Evolutionary conservation across 2,797 vertebrate species (phyloP), one percentile per base, ranked within the genome.

Genomic region (Acanthurus leucopareius): DNA sequence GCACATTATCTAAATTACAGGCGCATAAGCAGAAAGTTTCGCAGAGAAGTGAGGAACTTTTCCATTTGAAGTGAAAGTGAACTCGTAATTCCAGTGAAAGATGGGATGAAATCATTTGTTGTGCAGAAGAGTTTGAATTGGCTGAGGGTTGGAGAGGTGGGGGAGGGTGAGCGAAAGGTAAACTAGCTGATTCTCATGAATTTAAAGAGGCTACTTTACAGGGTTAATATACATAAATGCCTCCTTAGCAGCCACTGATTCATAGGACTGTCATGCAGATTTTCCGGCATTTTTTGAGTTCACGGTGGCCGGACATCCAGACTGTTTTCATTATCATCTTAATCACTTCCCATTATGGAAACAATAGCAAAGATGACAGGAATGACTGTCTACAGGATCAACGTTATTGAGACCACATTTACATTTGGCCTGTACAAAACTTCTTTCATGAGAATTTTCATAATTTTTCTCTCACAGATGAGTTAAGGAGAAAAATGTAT

Each of bases 131-230:
- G 74, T 77, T 78, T 53, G 77, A 75, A 84, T 68, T 76, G 72
- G 75, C 51, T 80, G 42, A 51, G 16, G 22, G 58, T 32, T 32
- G 13, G 35, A 54, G 40, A 2, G 38, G 8, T 28, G 17, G 28
- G 5, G 45, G 28, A 35, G 48, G 63, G 42, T 20, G n/a, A 47
- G 57, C 77, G 45, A 25, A 25, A 74, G 53, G 78, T 67, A 82
- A 89, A 92, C 80, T 73, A 78, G 88, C 86, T 89, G 90, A 92
- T 92, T 92, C 86, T 93, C 90, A 93, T 93, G 92, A 93, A 94
- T 95, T 93, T 94, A 91, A 92, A 94, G 87, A 90, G 91, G 90
- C 90, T 93, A 88, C 88, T 93, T 95, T 93, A 87, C 89, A 86
- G 87, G 89, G 90, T 90, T 90, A 92, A 93, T 91, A 91, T 91